phyloP scores from a whole-genome alignment of 1,140 invertebrate genomes.

The Neodiprion fabricii region DNA sequence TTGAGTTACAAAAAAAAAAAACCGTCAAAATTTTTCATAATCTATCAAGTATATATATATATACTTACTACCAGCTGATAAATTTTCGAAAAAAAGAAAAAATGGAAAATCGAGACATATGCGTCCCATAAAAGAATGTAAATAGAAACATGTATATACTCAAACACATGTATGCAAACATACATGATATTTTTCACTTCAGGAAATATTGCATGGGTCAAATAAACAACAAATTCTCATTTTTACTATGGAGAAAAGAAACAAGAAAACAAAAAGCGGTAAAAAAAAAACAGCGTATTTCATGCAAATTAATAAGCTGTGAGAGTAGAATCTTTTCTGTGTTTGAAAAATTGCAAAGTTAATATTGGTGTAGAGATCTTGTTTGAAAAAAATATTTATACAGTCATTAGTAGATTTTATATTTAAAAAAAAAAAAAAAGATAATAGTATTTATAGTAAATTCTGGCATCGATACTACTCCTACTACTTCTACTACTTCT shows the following conservation, averaged over 20 bases:
- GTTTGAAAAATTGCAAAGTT: not conserved
- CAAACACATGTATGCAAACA: too few relatives aligned
- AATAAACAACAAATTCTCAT: not conserved
- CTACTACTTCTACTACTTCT: too few relatives aligned
- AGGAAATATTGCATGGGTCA: not conserved
- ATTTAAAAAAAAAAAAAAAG: not conserved
- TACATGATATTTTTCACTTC: not conserved
- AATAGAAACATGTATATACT: not conserved
- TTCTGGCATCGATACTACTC: slow-evolving; percentile 1
- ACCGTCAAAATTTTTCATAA: too few relatives aligned
- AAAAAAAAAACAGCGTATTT: not conserved
- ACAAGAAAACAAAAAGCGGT: not conserved
- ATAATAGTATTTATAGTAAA: not conserved
- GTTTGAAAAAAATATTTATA: not conserved
- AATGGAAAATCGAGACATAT: not conserved
- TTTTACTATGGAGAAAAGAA: not conserved
- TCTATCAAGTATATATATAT: not conserved
- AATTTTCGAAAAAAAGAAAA: not conserved
- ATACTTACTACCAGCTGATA: not conserved
- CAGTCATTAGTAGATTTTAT: not conserved
- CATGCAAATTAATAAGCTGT: not conserved
- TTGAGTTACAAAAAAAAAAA: too few relatives aligned
- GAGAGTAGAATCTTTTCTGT: not conserved
- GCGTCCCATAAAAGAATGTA: not conserved
- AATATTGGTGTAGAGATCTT: not conserved